These are phyloP conservation scores for Psittacara wagleri DNA, from an alignment of 2,113 vertebrate genomes.

Conservation along the genomic window DNA sequence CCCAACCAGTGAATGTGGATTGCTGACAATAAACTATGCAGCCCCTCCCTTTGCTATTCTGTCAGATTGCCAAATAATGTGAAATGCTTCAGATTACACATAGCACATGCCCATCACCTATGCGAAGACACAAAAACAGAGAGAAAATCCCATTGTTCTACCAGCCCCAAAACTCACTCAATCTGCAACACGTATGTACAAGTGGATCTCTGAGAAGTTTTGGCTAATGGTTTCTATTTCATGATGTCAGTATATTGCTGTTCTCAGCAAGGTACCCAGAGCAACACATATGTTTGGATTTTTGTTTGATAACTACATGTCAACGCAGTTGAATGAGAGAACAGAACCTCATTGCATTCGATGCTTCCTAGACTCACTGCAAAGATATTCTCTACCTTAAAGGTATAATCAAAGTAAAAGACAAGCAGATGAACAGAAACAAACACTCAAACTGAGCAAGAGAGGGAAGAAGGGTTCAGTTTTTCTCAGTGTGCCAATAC, in stretches of 20 bases:
- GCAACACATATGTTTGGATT: rapidly evolving
- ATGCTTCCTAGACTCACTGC: neutral
- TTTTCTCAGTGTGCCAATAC: neutral
- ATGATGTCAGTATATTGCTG: neutral
- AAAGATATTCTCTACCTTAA: neutral
- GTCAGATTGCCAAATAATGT: neutral
- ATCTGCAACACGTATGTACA: neutral
- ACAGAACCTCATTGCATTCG: neutral
- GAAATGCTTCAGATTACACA: neutral
- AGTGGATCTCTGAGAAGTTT: neutral
- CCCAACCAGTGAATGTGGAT: neutral
- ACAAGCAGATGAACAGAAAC: neutral
- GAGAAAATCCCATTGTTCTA: neutral
- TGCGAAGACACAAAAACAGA: neutral
- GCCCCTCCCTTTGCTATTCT: neutral
- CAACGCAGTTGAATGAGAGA: neutral
- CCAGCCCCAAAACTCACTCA: neutral
- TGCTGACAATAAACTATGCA: neutral
- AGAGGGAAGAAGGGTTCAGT: neutral
- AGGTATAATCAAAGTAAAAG: neutral
- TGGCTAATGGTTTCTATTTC: neutral
- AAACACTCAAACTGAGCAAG: neutral
- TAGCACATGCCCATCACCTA: neutral
- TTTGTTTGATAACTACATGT: neutral
- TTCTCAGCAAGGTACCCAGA: neutral